phyloP scores from a whole-genome alignment of 92 coral and sea anemone genomes.

The Anthopleura xanthogrammica region DNA sequence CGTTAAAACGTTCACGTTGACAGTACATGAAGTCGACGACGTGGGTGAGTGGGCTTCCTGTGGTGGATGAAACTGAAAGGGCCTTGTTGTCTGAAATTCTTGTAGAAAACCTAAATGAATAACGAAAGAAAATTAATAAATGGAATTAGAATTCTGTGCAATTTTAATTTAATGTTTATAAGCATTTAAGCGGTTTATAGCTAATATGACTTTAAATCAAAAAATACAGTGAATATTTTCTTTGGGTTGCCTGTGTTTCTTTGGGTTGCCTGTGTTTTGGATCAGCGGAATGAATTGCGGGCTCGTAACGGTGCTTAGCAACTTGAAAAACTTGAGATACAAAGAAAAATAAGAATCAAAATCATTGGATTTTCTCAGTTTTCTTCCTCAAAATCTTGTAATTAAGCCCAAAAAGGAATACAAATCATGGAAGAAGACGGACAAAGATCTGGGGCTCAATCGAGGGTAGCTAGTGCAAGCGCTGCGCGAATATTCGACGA shows the following conservation, averaged over 20 bases:
- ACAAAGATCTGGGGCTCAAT: slow-evolving; percentile 74
- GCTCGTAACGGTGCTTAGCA: slow-evolving; percentile 40
- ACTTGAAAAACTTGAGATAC: slow-evolving; percentile 19
- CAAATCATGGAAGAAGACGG: slow-evolving; percentile 60
- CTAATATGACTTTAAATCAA: too few species aligned
- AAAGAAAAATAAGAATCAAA: slow-evolving; percentile 7
- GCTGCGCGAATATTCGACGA: slow-evolving; percentile 51
- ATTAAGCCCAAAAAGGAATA: background rate
- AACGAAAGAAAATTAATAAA: background rate
- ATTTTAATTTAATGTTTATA: too few species aligned
- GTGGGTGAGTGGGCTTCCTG: slow-evolving; percentile 15
- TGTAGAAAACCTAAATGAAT: too few species aligned
- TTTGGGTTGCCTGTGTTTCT: slow-evolving; percentile 23
- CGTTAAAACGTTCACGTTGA: background rate
- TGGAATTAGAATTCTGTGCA: too few species aligned
- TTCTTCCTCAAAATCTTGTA: background rate
- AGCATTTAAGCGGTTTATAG: too few species aligned
- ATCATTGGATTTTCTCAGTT: background rate
- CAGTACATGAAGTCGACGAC: background rate
- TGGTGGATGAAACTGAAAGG: background rate
- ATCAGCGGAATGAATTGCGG: slow-evolving; percentile 33
- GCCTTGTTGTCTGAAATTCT: background rate
- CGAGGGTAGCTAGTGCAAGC: slow-evolving; percentile 75
- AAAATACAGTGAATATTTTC: background rate
- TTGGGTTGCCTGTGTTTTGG: slow-evolving; percentile 20